A percentile compares a stretch with the other conserved stretches of the same genome.
Evolutionary conservation across 2,113 vertebrate genomes (phyloP).

Genomic region (Catagonus wagneri): DNA sequence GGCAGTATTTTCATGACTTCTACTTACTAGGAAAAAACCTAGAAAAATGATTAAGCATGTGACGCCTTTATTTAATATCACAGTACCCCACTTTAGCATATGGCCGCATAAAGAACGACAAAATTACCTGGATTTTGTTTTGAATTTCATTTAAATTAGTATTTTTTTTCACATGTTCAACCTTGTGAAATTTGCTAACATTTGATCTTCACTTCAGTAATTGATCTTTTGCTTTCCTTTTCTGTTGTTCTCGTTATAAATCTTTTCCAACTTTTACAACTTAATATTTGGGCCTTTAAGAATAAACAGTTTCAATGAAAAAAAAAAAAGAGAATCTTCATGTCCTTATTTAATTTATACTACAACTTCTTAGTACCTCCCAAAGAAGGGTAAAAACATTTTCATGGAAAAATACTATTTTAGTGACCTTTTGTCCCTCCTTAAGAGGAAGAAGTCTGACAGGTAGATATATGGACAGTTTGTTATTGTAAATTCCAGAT

Average conservation of each 20-base stretch:
- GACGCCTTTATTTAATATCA: background rate
- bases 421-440: slow-evolving; percentile 94
- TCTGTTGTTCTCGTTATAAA: background rate
- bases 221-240: background rate
- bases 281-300: slow-evolving; percentile 15
- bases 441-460: slow-evolving; percentile 96
- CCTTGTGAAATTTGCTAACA: background rate
- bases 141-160: slow-evolving; percentile 4
- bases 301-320: slow-evolving; percentile 36
- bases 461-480: slow-evolving; percentile 99
- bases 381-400: slow-evolving; percentile 76
- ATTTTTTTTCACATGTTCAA: background rate
- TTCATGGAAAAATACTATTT: slow-evolving; percentile 93
- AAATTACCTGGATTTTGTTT: background rate
- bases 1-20: background rate
- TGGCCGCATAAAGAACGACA: background rate
- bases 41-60: background rate
- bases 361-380: slow-evolving; percentile 84
- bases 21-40: background rate
- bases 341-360: slow-evolving; percentile 86
- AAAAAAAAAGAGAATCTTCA: slow-evolving; percentile 24
- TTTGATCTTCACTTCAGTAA: background rate
- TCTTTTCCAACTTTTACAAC: background rate
- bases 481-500: slow-evolving; percentile 99
- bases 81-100: background rate